Evolutionary conservation across 2,888 invertebrate species (phyloP).

Genomic region (Drosophila lutescens): DNA sequence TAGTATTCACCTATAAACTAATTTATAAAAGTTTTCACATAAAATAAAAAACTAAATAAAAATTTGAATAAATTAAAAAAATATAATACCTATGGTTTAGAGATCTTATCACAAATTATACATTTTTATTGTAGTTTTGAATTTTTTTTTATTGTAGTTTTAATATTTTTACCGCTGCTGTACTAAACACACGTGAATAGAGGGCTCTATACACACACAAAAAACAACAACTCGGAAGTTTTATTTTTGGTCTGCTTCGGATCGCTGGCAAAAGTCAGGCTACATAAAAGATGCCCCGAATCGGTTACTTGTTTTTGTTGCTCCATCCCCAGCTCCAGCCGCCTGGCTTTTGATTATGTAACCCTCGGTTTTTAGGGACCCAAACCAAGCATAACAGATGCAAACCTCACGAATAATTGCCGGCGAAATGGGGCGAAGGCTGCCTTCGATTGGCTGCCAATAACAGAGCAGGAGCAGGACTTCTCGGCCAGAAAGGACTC

Average conservation of each 20-base stretch:
- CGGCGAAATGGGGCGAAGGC: conserved; percentile 29
- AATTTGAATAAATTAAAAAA: background rate
- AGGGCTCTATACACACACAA: conserved; percentile 14
- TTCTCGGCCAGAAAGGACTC: conserved; percentile 11
- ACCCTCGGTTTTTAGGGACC: conserved; percentile 49
- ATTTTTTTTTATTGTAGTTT: too few species aligned
- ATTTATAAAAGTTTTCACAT: too few species aligned
- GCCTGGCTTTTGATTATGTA: conserved; percentile 61
- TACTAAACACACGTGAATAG: conserved; percentile 16
- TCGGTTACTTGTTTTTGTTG: conserved; percentile 46
- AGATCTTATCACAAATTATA: too few species aligned
- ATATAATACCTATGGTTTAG: too few species aligned
- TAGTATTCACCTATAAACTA: too few species aligned
- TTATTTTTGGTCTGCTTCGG: conserved; percentile 42
- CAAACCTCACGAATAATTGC: conserved; percentile 57
- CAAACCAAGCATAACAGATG: conserved; percentile 37
- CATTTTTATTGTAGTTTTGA: too few species aligned
- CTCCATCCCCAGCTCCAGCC: conserved; percentile 7
- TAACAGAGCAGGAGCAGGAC: conserved; percentile 50
- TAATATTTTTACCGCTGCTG: conserved; percentile 1
- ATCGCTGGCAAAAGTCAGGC: conserved; percentile 44
- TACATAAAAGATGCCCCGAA: conserved; percentile 45
- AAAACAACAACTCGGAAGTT: conserved; percentile 49
- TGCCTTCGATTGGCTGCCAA: conserved; percentile 62
- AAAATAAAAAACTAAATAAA: too few species aligned